phyloP scores from a whole-genome alignment of 1,140 invertebrate genomes.

The Cotesia chilonis region DNA sequence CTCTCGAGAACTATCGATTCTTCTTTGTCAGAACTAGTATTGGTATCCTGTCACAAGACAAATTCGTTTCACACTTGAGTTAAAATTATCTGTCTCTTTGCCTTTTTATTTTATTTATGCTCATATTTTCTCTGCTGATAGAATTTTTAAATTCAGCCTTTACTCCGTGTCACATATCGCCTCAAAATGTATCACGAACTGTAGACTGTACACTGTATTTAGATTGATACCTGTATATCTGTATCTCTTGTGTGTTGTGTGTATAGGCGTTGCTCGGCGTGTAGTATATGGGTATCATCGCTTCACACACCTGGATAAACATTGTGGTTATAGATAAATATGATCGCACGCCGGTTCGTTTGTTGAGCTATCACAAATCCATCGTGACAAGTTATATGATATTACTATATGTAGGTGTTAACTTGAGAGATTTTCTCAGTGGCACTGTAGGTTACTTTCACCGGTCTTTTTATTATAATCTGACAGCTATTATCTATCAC shows the following conservation, averaged over 20 bases:
- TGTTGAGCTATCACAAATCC: conserved; percentile 24
- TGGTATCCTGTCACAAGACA: conserved; percentile 21
- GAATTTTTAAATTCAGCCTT: neutral
- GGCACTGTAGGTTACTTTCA: neutral
- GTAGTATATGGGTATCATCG: conserved; percentile 33
- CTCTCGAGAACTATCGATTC: conserved; percentile 24
- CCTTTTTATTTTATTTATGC: neutral
- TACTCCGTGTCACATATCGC: no score
- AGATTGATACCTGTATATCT: no score
- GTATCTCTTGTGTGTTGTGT: no score
- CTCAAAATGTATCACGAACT: conserved; percentile 5
- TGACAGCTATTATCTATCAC: no score
- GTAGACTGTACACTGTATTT: no score
- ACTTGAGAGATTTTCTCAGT: conserved; percentile 2
- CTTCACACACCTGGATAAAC: conserved; percentile 35
- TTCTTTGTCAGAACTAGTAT: conserved; percentile 2
- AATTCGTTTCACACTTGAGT: conserved; percentile 26
- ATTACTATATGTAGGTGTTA: conserved; percentile 12
- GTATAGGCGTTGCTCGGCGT: neutral
- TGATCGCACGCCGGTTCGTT: conserved; percentile 22
- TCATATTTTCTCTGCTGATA: neutral
- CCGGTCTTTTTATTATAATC: neutral
- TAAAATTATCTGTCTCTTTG: conserved; percentile 14
- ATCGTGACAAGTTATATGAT: conserved; percentile 20
- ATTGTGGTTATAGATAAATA: conserved; percentile 28